Evolutionary conservation across 2,797 vertebrate genomes (phyloP), one percentile per base, ranked within the genome.

Genomic region (Paguma larvata): DNA sequence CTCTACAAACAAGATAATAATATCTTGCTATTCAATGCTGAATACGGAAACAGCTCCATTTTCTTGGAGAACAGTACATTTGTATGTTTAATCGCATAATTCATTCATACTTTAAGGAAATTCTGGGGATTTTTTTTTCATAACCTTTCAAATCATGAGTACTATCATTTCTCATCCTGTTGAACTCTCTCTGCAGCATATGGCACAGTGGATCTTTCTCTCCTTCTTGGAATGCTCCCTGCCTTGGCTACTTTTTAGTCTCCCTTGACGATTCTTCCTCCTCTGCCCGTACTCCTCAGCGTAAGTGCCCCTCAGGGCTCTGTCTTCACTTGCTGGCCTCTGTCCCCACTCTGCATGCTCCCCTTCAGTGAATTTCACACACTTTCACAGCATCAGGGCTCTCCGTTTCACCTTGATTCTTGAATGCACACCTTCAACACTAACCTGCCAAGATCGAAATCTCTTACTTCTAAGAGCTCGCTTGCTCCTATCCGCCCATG

Each of bases 11-110:
- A 98, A 94, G 97, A 98, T 82, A 98, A 99, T 19, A 73, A 99
- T 95, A 18, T 99, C 77, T 93, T 98, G 5, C 14, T 95, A 80
- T 6, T 98, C 65, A 94, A 88, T 91, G 98, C 98, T 95, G 98
- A 97, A 56, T 95, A 15, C 0, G 98, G 97, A 98, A 97, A 93
- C 78, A 83, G 70, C 91, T 97, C 97, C 19, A 34, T 97, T 86
- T 68, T 99, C 94, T 92, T 99, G 94, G 73, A 88, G 32, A 99
- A 99, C 95, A 98, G 94, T 92, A 99, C 98, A 96, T 93, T 99
- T 97, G 99, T 99, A 99, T 5, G 99, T 99, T 97, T 83, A 51
- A 67, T 96, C 91, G 23, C 7, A 51, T 94, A 90, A 91, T 92
- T 79, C 68, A 94, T 94, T 94, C 65, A 94, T 63, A 46, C 14